Evolutionary conservation across 2,113 vertebrate genomes (phyloP), one percentile per base, ranked within the genome.

Genomic region (Sceloporus undulatus): DNA sequence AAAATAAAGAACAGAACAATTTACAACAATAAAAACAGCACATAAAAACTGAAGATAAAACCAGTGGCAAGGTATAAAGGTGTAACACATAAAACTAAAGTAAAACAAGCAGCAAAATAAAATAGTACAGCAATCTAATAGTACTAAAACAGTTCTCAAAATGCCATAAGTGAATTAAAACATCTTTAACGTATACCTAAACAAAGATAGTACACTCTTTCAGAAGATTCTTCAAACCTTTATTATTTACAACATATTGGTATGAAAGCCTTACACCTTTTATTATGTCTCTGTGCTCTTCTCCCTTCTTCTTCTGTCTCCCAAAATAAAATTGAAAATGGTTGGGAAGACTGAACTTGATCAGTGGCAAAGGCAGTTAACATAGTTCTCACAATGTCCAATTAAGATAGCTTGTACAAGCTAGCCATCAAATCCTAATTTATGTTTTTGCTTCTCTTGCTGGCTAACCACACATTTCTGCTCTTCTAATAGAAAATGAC

Each of bases 401-500:
- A 18, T 70, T 38, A 54, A 9, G 19, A 27, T 4, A 66, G 76
- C 68, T 0, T 1, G 89, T 91, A 91, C 89, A 65, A 48, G 59
- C 83, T 81, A 86, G 91, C 81, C 92, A 90, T 42, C 80, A 85
- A 27, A 89, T 89, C 88, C 89, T 71, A 87, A 88, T 89, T 88
- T 92, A 81, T 83, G 86, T 85, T 92, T 66, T 4, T 68, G 79
- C 84, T 91, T 90, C 91, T 91, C 8, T 29, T 38, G 48, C 87
- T 90, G 87, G 79, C 79, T 90, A 84, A 90, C 79, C 75, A 79
- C 9, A 87, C 83, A 86, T 89, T 89, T 91, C 27, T 86, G 89
- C 88, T 85, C 77, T 90, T 40, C 91, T 94, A 85, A 93, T 89
- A 90, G 86, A 76, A 83, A 91, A 82, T 91, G 92, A 92, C 81